These are phyloP conservation scores for Cichladusa arquata DNA, from an alignment of 2,113 vertebrate species.

Conservation along the genomic window DNA sequence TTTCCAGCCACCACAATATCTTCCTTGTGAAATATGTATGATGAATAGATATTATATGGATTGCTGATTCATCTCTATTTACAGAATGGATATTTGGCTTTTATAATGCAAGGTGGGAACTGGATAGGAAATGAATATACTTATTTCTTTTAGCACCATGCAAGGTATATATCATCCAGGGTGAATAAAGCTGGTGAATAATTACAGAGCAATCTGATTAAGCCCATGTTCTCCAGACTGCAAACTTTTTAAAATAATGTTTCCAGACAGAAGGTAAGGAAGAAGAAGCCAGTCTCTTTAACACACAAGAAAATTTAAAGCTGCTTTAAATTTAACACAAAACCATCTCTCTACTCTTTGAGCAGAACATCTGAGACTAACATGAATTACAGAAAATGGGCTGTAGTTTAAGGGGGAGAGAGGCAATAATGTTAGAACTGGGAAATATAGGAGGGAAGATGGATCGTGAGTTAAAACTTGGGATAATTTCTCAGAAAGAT, in stretches of 20 bases:
- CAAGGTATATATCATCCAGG: constrained; percentile 53
- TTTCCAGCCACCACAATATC: constrained; percentile 80
- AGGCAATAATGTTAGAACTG: background rate
- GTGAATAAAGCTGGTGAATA: constrained; percentile 65
- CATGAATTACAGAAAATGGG: constrained; percentile 14
- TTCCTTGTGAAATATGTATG: constrained; percentile 86
- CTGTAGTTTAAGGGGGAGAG: background rate
- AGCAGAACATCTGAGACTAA: constrained; percentile 1
- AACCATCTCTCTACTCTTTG: constrained; percentile 5
- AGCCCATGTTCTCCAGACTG: constrained; percentile 30
- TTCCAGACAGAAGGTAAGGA: constrained; percentile 15
- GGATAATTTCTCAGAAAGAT: constrained; percentile 38
- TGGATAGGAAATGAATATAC: constrained; percentile 68
- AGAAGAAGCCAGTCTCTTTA: background rate
- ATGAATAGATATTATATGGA: constrained; percentile 83
- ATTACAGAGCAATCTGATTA: constrained; percentile 70
- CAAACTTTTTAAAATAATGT: constrained; percentile 62
- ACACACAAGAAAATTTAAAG: background rate
- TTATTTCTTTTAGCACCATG: constrained; percentile 63
- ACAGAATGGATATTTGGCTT: constrained; percentile 75
- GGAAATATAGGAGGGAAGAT: constrained; percentile 14
- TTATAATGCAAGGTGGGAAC: constrained; percentile 73
- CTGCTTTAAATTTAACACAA: constrained; percentile 45
- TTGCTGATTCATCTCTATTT: constrained; percentile 85
- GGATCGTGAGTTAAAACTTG: constrained; percentile 23